Base-by-base conservation (phyloP, 2,888 invertebrate species). In the Odontocerum albicorne region DNA sequence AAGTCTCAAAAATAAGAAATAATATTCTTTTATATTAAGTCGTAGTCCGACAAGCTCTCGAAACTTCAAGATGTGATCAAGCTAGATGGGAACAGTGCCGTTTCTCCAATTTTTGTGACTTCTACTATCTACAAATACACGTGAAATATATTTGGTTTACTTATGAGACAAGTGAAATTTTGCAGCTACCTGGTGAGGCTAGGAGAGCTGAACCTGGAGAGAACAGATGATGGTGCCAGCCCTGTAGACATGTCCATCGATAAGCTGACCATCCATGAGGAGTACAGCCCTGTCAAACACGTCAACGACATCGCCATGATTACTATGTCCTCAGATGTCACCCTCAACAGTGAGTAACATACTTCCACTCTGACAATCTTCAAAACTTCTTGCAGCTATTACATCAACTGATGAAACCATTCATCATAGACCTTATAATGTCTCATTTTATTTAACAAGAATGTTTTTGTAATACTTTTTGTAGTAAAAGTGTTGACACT, bases 281-380 rank as follows among this genome's bases (percentile, higher is more conserved):
- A 77, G 1, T 93, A 88, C 71, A 82, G 78, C 66, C 66, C 84
- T 1, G 73, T 68, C 1, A 70, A 79, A 16, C 86, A 80, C 63
- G 82, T 82, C 39, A 87, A 88, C 64, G 95, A 96, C 67, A 87
- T 96, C 54, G 93, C 88, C 0, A 67, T 96, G 1, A 68, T 95
- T 0, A 80, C 81, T 54, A 70, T 92, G 44, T 72, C 76, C 2
- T 65, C 70, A 1, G 78, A 83, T 1, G 81, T 85, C 0, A 63
- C 71, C 1, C 84, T 83, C 55, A 74, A 83, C 4, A 57, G 87
- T 86, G 64, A 73, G 73, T 64, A 33, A n/a, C n/a, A n/a, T n/a
- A n/a, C n/a, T n/a, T n/a, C n/a, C n/a, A n/a, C n/a, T n/a, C n/a
- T n/a, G n/a, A n/a, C n/a, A n/a, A n/a, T n/a, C n/a, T n/a, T n/a